A percentile compares a stretch with the other conserved stretches of the same genome.
Evolutionary conservation across 2,888 invertebrate genomes (phyloP).

Genomic region (Troides helena): DNA sequence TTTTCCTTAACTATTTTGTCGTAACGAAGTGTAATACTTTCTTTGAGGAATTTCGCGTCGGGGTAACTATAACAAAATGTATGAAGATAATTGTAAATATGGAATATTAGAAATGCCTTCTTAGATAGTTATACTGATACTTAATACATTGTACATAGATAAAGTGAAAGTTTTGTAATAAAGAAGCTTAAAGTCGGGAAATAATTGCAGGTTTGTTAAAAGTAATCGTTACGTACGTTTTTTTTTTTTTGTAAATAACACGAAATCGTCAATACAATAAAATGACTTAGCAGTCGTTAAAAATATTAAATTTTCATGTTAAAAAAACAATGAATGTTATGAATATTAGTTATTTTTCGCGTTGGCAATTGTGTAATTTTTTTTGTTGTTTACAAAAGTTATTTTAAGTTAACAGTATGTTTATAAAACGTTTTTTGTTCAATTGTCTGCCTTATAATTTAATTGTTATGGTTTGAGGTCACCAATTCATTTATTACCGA

Average conservation of each 20-base stretch:
- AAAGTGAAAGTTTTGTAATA: conserved; percentile 32
- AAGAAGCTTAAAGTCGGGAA: conserved; percentile 7
- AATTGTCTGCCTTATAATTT: conserved; percentile 7
- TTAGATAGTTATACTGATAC: conserved; percentile 51
- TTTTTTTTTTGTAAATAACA: background rate
- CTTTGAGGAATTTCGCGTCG: background rate
- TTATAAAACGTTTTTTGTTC: background rate
- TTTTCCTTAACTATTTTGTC: background rate
- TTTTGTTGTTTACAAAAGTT: no score
- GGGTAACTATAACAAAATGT: conserved; percentile 5
- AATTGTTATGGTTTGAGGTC: no score
- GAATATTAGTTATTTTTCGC: no score
- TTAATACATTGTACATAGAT: conserved; percentile 52
- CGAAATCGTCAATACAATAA: background rate
- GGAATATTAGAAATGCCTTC: conserved; percentile 69
- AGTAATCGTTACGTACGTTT: background rate
- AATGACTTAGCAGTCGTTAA: no score
- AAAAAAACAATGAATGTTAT: no score
- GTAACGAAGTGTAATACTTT: background rate
- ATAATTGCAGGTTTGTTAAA: conserved; percentile 8
- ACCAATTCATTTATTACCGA: no score
- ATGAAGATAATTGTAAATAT: conserved; percentile 37
- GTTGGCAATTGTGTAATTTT: no score
- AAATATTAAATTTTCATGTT: no score
- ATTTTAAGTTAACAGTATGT: no score